These are phyloP conservation scores for Bombus sibiricus DNA, from an alignment of 1,140 invertebrate genomes.

Conservation along the genomic window DNA sequence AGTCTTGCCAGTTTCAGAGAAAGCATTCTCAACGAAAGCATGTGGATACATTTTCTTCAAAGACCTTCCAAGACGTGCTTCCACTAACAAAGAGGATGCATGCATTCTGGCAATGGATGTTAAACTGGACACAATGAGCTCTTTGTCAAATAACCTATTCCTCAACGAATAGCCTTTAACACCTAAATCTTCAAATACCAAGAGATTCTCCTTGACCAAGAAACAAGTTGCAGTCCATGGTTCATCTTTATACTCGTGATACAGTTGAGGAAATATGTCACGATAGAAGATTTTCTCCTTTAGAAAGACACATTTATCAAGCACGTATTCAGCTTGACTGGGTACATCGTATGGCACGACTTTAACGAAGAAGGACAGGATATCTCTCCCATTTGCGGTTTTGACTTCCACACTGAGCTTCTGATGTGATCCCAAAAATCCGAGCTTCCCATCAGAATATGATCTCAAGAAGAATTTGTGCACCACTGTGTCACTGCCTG, in stretches of 20 bases:
- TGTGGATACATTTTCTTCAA: constrained; percentile 79
- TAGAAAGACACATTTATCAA: constrained; percentile 81
- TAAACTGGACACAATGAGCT: constrained; percentile 82
- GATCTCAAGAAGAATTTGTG: constrained; percentile 62
- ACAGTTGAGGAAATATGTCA: constrained; percentile 77
- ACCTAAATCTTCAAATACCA: constrained; percentile 82
- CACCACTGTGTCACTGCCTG: constrained; percentile 49
- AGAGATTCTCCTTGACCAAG: constrained; percentile 76
- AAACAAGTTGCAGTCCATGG: constrained; percentile 79
- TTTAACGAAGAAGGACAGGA: constrained; percentile 82
- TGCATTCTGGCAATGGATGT: constrained; percentile 83
- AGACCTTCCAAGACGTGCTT: constrained; percentile 77
- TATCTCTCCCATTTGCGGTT: constrained; percentile 43
- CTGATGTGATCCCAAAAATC: constrained; percentile 83
- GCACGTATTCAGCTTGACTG: constrained; percentile 78
- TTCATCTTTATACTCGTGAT: constrained; percentile 66
- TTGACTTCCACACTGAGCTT: constrained; percentile 60
- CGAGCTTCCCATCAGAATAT: constrained; percentile 78
- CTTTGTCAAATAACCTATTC: constrained; percentile 78
- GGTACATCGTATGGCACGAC: constrained; percentile 77
- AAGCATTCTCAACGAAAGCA: constrained; percentile 82
- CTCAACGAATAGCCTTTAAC: constrained; percentile 74
- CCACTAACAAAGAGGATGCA: constrained; percentile 83
- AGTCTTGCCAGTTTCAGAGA: constrained; percentile 70
- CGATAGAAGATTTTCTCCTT: constrained; percentile 82